Percentiles rank a stretch among this genome's conserved stretches.
Evolutionary conservation across 2,888 invertebrate species (phyloP).

Genomic region (Megaustenia siamemsis): DNA sequence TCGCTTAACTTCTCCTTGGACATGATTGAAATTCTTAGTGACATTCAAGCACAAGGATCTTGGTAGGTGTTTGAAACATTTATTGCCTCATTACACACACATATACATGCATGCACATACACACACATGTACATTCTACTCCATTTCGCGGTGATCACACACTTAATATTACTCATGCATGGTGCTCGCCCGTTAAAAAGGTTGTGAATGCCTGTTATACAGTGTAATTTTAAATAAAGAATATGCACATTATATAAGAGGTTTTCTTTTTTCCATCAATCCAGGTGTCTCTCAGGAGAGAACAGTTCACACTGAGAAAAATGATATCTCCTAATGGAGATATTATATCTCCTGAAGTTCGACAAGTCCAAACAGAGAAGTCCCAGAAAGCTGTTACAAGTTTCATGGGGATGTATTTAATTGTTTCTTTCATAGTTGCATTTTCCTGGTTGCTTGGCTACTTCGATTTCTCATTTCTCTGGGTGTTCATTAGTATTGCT

Average conservation of each 20-base stretch:
- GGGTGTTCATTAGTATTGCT: constrained; percentile 75
- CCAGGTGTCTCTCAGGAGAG: background rate
- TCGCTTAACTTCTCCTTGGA: too few relatives aligned
- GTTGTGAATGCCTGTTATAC: too few relatives aligned
- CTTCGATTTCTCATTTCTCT: constrained; percentile 73
- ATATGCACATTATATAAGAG: background rate
- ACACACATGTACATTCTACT: too few relatives aligned
- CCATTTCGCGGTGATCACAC: too few relatives aligned
- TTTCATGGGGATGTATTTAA: constrained; percentile 74
- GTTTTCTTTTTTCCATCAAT: background rate
- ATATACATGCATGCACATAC: too few relatives aligned
- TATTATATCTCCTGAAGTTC: background rate
- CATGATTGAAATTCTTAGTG: too few relatives aligned
- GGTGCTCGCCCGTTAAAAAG: too few relatives aligned
- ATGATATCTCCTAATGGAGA: constrained; percentile 39
- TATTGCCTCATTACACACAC: too few relatives aligned
- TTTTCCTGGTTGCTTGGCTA: constrained; percentile 74
- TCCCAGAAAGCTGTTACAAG: constrained; percentile 61
- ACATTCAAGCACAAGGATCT: too few relatives aligned
- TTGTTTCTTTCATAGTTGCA: constrained; percentile 71
- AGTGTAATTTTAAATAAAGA: too few relatives aligned
- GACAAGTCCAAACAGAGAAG: constrained; percentile 21
- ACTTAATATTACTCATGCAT: too few relatives aligned
- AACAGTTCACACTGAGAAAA: background rate
- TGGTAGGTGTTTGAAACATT: too few relatives aligned